phyloP scores from a whole-genome alignment of 2,797 vertebrate genomes.

The Trematomus bernacchii region DNA sequence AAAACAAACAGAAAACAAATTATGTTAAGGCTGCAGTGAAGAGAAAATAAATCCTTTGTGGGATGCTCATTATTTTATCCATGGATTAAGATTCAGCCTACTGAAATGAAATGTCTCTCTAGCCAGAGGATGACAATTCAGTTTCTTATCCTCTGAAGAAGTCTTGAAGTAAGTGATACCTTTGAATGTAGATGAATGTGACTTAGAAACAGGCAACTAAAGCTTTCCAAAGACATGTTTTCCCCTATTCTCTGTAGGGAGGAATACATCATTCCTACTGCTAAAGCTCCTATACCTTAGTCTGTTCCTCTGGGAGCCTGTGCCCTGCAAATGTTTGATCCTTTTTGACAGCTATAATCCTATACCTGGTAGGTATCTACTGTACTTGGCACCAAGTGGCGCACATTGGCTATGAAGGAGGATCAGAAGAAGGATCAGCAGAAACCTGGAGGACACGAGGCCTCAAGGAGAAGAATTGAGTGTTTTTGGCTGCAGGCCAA shows the following conservation, averaged over 20 bases:
- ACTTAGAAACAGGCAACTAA: background rate
- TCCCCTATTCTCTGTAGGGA: background rate
- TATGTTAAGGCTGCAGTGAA: background rate
- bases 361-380: slow-evolving; percentile 34
- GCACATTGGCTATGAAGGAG: slow-evolving; percentile 43
- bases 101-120: background rate
- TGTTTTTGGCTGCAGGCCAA: slow-evolving; percentile 53
- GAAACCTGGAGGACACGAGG: slow-evolving; percentile 50
- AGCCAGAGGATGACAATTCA: background rate
- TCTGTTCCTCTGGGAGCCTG: slow-evolving; percentile 7
- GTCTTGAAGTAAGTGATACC: background rate
- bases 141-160: background rate
- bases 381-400: slow-evolving; percentile 25
- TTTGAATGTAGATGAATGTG: background rate
- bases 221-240: background rate
- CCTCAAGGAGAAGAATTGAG: slow-evolving; percentile 34
- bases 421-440: slow-evolving; percentile 53
- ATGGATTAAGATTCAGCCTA: background rate
- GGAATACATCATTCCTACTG: background rate
- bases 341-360: slow-evolving; percentile 40
- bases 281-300: background rate
- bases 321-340: slow-evolving; percentile 48
- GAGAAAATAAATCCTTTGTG: background rate
- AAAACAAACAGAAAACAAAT: background rate
- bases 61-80: background rate